These are phyloP conservation scores for Sipha flava DNA, from an alignment of 1,140 invertebrate species.

Conservation along the genomic window DNA sequence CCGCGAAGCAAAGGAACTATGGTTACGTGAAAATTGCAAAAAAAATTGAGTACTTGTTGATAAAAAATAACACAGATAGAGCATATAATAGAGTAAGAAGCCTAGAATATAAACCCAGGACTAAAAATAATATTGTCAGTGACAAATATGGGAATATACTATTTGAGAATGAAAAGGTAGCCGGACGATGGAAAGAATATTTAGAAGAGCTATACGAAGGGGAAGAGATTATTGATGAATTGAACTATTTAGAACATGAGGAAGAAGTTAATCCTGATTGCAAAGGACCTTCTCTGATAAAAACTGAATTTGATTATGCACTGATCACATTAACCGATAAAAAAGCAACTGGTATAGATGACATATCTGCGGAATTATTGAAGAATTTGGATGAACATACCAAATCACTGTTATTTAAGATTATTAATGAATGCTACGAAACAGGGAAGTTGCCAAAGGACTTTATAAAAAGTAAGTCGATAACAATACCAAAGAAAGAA, in stretches of 20 bases:
- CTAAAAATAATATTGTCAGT: slow-evolving; percentile 10
- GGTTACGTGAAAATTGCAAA: slow-evolving; percentile 1
- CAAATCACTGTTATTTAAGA: not conserved
- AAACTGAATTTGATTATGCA: not conserved
- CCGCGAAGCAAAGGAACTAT: not conserved
- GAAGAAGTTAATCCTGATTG: not conserved
- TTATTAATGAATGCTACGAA: not conserved
- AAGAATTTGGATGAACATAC: not conserved
- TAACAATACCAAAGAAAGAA: slow-evolving; percentile 11
- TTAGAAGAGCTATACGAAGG: slow-evolving; percentile 17
- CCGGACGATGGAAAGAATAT: slow-evolving; percentile 8
- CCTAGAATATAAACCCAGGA: slow-evolving; percentile 9
- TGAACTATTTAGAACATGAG: slow-evolving; percentile 1
- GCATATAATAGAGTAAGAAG: slow-evolving; percentile 7
- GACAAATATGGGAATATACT: not conserved
- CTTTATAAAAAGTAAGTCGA: not conserved
- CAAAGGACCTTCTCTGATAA: not conserved
- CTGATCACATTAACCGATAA: not conserved
- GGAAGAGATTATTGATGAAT: slow-evolving; percentile 9
- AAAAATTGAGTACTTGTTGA: not conserved
- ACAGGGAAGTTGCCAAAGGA: not conserved
- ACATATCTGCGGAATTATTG: not conserved
- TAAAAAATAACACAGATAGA: not conserved
- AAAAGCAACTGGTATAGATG: not conserved
- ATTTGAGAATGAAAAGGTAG: slow-evolving; percentile 26